Percentiles rank a stretch among this genome's conserved stretches.
Conservation (phyloP, 2,888 invertebrate genomes). For the Aproaerema taeniolella region DNA sequence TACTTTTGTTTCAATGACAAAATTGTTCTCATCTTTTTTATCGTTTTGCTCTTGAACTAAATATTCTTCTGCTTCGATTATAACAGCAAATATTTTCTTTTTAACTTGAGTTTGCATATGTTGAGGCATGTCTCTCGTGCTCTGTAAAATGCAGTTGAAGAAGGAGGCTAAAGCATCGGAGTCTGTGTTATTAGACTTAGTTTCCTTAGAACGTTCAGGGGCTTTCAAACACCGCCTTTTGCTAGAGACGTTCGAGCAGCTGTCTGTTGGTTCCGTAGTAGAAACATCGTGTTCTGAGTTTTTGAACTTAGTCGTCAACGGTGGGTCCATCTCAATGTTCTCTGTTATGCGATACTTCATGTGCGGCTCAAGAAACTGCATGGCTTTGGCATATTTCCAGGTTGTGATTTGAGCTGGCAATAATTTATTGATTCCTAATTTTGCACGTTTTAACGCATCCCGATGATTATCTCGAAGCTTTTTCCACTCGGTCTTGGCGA, state of each 20-base stretch:
- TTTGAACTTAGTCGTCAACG: slow-evolving; percentile 24
- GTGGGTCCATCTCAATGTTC: slow-evolving; percentile 55
- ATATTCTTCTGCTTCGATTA: slow-evolving; percentile 61
- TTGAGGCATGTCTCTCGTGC: slow-evolving; percentile 57
- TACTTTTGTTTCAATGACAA: slow-evolving; percentile 40
- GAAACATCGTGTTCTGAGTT: slow-evolving; percentile 47
- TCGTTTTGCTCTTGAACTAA: slow-evolving; percentile 34
- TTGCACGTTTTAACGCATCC: slow-evolving; percentile 62
- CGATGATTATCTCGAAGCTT: slow-evolving; percentile 63
- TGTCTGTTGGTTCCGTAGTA: slow-evolving; percentile 36
- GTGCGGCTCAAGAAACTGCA: slow-evolving; percentile 67
- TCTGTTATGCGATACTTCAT: slow-evolving; percentile 69
- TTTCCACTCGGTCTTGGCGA: slow-evolving; percentile 64
- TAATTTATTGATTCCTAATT: slow-evolving; percentile 62
- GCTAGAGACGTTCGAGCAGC: slow-evolving; percentile 22
- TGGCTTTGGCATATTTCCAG: slow-evolving; percentile 67
- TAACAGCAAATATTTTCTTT: slow-evolving; percentile 63
- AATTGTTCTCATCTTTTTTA: slow-evolving; percentile 20
- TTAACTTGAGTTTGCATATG: slow-evolving; percentile 71
- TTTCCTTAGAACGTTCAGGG: slow-evolving; percentile 15
- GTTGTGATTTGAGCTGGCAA: slow-evolving; percentile 65
- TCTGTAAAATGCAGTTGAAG: slow-evolving; percentile 57
- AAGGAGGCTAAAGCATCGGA: slow-evolving; percentile 57
- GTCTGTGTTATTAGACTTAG: slow-evolving; percentile 22
- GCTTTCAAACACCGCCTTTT: slow-evolving; percentile 39